Conservation (phyloP, 2,888 invertebrate species). For the Agrochola macilenta region DNA sequence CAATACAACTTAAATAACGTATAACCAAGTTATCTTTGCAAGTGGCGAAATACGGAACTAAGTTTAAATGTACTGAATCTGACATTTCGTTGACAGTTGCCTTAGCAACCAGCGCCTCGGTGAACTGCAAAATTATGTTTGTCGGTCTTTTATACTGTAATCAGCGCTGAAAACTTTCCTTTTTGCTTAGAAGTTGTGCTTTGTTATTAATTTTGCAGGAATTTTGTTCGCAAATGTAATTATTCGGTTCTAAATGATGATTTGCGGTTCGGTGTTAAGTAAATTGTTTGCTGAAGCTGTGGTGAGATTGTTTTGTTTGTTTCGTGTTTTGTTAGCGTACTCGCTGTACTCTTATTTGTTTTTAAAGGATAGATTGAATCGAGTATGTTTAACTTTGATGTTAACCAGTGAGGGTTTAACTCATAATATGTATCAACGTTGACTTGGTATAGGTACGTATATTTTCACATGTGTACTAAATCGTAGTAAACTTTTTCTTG, state of each 20-base stretch:
- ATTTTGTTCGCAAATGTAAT: slow-evolving; percentile 62
- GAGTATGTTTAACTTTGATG: slow-evolving; percentile 37
- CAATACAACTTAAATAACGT: slow-evolving; percentile 75
- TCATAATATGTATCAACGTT: not conserved
- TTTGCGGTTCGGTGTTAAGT: slow-evolving; percentile 65
- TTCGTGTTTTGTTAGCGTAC: slow-evolving; percentile 20
- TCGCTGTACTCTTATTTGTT: slow-evolving; percentile 28
- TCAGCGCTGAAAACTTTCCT: slow-evolving; percentile 72
- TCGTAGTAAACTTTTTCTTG: not conserved
- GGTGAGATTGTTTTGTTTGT: slow-evolving; percentile 53
- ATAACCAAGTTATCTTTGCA: slow-evolving; percentile 18
- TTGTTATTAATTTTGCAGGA: slow-evolving; percentile 65
- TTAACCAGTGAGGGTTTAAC: slow-evolving; percentile 13
- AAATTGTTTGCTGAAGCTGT: slow-evolving; percentile 60
- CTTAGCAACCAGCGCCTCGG: slow-evolving; percentile 20
- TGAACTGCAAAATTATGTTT: slow-evolving; percentile 34
- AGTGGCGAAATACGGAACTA: slow-evolving; percentile 38
- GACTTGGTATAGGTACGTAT: too few relatives aligned
- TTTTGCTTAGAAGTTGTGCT: slow-evolving; percentile 65
- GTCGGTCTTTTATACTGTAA: slow-evolving; percentile 61
- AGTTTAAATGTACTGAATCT: slow-evolving; percentile 23
- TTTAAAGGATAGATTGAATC: slow-evolving; percentile 33
- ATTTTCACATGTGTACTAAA: not conserved
- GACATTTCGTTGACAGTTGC: slow-evolving; percentile 33
- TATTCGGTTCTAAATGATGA: slow-evolving; percentile 64